phyloP scores from a whole-genome alignment of 2,797 vertebrate species.

The Cyclura pinguis region DNA sequence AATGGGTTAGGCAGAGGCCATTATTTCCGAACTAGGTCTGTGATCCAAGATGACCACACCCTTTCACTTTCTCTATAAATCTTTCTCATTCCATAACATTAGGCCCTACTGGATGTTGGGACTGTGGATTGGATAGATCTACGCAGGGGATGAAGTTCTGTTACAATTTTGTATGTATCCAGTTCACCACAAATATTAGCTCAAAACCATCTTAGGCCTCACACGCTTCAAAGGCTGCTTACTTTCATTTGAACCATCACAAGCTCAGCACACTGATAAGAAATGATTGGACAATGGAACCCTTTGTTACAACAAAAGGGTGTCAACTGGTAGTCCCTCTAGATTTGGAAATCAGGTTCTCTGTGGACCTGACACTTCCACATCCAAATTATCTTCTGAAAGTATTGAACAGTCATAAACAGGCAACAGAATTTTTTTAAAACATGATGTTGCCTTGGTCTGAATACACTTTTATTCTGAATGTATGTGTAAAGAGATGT shows the following conservation, averaged over 20 bases:
- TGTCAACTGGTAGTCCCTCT: background rate
- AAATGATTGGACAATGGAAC: background rate
- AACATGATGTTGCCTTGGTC: too few species aligned
- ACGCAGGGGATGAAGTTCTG: too few species aligned
- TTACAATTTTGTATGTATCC: background rate
- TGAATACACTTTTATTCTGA: too few species aligned
- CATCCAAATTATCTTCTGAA: background rate
- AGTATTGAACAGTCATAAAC: too few species aligned
- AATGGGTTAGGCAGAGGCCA: background rate
- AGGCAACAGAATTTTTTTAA: too few species aligned
- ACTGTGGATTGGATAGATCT: background rate
- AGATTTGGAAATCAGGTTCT: background rate
- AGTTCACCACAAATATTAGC: background rate
- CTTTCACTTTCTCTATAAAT: background rate
- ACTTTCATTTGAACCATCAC: background rate
- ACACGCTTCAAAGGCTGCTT: background rate
- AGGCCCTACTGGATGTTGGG: background rate
- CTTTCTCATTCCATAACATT: background rate
- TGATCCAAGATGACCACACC: background rate
- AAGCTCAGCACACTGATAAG: background rate
- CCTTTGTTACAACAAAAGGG: background rate
- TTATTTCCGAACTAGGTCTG: background rate
- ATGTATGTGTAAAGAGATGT: too few species aligned
- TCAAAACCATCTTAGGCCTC: background rate
- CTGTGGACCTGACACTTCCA: background rate